Conservation (phyloP, 2,888 invertebrate genomes). For the Pasiphila rectangulata region DNA sequence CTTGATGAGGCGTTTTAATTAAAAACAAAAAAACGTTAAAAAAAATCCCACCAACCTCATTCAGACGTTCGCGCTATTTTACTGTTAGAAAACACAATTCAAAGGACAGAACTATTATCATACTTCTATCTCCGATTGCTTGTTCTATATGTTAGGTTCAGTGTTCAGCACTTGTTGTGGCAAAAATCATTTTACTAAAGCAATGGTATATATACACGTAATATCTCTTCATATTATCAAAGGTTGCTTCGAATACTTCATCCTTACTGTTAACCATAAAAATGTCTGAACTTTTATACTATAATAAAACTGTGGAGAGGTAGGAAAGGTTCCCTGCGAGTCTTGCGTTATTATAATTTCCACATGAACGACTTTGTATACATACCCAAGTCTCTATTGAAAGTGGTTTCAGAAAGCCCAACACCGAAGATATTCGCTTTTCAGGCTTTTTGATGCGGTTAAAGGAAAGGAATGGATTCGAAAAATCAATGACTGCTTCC, state of each 20-base stretch:
- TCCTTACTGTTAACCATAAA: conserved; percentile 8
- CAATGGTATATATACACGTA: neutral
- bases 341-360: conserved; percentile 18
- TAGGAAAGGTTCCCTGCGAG: conserved; percentile 6
- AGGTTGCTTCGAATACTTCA: neutral
- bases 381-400: conserved; percentile 97
- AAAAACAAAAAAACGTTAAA: too few species aligned
- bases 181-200: neutral
- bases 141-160: too few species aligned
- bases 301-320: conserved; percentile 5
- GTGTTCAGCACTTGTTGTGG: too few species aligned
- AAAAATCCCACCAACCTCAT: too few species aligned
- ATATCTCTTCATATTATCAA: conserved; percentile 1
- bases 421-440: conserved; percentile 92
- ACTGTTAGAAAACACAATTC: too few species aligned
- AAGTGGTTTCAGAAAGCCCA: conserved; percentile 97
- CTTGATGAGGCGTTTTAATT: too few species aligned
- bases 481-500: conserved; percentile 97
- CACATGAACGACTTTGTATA: conserved; percentile 15
- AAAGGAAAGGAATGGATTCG: conserved; percentile 97
- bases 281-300: conserved; percentile 13
- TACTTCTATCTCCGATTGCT: too few species aligned
- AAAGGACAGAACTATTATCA: too few species aligned
- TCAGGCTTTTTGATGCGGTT: conserved; percentile 84
- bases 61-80: too few species aligned